Percentiles rank a stretch among this genome's conserved stretches.
These are phyloP conservation scores for Mobula hypostoma DNA, from an alignment of 2,113 vertebrate species.

Conservation along the genomic window DNA sequence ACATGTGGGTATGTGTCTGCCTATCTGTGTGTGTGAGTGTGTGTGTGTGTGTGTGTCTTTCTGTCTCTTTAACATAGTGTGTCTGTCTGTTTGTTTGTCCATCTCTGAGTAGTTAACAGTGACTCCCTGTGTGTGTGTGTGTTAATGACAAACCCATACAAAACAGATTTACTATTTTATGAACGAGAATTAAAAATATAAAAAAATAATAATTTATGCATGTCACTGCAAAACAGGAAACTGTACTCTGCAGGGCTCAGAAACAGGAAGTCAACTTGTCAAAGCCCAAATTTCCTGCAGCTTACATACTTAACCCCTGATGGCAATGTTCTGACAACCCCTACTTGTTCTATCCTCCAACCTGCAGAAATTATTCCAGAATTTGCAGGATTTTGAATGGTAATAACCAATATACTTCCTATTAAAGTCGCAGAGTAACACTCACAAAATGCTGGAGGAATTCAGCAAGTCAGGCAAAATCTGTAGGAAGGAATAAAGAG, in stretches of 20 bases:
- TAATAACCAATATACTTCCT: too few species aligned
- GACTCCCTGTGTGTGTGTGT: too few species aligned
- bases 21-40: background rate
- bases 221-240: background rate
- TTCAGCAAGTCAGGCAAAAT: too few species aligned
- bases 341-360: background rate
- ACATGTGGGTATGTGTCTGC: background rate
- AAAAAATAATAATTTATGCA: background rate
- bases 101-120: too few species aligned
- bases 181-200: background rate
- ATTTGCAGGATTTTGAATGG: too few species aligned
- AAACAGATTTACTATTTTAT: background rate
- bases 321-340: background rate
- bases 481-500: too few species aligned
- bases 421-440: too few species aligned
- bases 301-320: background rate
- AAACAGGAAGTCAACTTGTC: conserved; percentile 24
- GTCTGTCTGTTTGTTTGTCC: too few species aligned
- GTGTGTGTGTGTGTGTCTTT: background rate
- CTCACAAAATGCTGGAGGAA: too few species aligned
- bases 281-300: conserved; percentile 13
- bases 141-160: background rate
- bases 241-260: background rate
- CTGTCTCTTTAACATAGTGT: background rate
- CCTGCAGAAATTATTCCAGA: too few species aligned